These are phyloP conservation scores for Onychomys arenicola DNA, from an alignment of 2,797 vertebrate genomes.

Conservation along the genomic window DNA sequence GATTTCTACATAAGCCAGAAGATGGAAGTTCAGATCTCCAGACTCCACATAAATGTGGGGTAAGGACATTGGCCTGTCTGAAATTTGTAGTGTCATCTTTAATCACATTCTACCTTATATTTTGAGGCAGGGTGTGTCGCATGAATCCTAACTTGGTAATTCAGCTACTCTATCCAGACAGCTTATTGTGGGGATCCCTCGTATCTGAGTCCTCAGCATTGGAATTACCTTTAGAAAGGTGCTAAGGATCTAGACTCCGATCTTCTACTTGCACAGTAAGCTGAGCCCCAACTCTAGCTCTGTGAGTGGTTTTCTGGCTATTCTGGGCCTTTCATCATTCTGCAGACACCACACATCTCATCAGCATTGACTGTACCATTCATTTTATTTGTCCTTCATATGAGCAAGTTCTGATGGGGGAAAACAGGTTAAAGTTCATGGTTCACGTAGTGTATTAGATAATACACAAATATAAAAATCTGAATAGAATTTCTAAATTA, in stretches of 20 bases:
- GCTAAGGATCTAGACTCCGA: neutral
- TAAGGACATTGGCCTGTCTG: neutral
- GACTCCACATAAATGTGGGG: neutral
- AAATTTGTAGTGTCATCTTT: neutral
- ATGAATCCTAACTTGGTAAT: neutral
- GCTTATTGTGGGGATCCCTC: neutral
- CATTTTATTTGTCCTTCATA: neutral
- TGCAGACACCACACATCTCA: neutral
- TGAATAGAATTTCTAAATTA: neutral
- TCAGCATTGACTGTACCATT: neutral
- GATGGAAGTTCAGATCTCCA: neutral
- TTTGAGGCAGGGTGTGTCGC: neutral
- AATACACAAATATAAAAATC: neutral
- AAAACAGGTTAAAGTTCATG: neutral
- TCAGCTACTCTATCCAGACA: neutral
- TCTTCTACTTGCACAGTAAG: too few relatives aligned
- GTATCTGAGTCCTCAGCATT: neutral
- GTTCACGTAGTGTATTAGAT: neutral
- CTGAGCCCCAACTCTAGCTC: neutral
- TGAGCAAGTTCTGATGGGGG: neutral
- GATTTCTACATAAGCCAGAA: neutral
- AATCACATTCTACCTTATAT: neutral
- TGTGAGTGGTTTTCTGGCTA: neutral
- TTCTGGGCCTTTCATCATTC: neutral
- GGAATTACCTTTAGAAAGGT: neutral